A percentile compares a stretch with the other conserved stretches of the same genome.
These are phyloP conservation scores for Myotis planiceps DNA, from an alignment of 2,797 vertebrate species.

Conservation along the genomic window DNA sequence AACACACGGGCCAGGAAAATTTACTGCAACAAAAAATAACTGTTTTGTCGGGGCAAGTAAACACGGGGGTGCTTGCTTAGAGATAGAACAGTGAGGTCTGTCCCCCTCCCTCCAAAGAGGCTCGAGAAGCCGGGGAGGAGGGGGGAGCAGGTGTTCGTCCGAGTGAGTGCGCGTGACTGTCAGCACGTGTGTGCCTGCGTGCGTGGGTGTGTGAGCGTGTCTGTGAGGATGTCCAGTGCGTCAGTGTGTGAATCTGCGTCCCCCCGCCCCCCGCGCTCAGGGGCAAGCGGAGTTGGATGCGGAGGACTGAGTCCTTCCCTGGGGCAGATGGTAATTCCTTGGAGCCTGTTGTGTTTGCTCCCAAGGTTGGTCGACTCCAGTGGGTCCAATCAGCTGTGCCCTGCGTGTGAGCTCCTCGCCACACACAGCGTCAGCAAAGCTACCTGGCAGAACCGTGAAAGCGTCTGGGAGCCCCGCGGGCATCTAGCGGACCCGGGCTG, in stretches of 20 bases:
- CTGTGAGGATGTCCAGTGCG: not conserved
- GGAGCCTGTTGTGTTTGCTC: not conserved
- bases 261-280: not conserved
- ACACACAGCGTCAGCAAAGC: not conserved
- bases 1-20: slow-evolving; percentile 35
- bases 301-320: not conserved
- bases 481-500: not conserved
- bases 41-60: not conserved
- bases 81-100: not conserved
- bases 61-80: not conserved
- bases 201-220: not conserved
- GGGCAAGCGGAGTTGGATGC: not conserved
- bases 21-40: not conserved
- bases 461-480: not conserved
- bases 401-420: not conserved
- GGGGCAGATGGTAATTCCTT: not conserved
- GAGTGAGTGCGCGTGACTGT: not conserved
- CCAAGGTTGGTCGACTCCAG: not conserved
- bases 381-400: not conserved
- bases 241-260: not conserved
- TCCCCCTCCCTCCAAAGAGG: fast-evolving
- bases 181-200: not conserved
- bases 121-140: fast-evolving
- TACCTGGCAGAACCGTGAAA: fast-evolving
- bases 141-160: not conserved